These are phyloP conservation scores for Hypolimnas misippus DNA, from an alignment of 2,888 invertebrate species.

Conservation along the genomic window DNA sequence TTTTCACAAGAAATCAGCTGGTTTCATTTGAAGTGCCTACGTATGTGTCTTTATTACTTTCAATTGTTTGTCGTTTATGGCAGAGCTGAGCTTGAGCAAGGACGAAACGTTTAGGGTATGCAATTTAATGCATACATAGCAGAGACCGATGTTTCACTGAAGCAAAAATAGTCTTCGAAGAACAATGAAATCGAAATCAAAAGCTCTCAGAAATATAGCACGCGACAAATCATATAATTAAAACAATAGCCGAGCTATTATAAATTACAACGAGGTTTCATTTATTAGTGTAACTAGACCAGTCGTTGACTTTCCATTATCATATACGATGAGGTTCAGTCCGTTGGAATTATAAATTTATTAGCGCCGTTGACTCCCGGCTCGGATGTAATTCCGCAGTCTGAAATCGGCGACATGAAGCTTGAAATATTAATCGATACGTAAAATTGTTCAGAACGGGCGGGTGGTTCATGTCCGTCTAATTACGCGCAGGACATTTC, in stretches of 20 bases:
- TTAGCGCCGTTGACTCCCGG: constrained; percentile 50
- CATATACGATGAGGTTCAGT: constrained; percentile 67
- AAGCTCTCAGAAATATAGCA: constrained; percentile 21
- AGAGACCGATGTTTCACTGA: constrained; percentile 49
- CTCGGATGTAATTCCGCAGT: constrained; percentile 51
- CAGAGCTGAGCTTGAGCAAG: constrained; percentile 57
- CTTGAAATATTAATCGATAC: constrained; percentile 57
- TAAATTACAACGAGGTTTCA: constrained; percentile 48
- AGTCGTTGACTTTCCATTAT: constrained; percentile 68
- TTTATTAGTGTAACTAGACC: constrained; percentile 56
- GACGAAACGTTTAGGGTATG: constrained; percentile 66
- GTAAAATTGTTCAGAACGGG: constrained; percentile 47
- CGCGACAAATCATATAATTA: constrained; percentile 37
- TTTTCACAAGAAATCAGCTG: constrained; percentile 50
- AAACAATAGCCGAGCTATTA: constrained; percentile 42
- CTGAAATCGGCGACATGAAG: constrained; percentile 48
- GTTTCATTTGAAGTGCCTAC: constrained; percentile 43
- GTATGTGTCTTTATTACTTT: constrained; percentile 67
- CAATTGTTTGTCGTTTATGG: constrained; percentile 74
- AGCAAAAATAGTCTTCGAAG: constrained; percentile 24
- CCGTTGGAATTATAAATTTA: constrained; percentile 68
- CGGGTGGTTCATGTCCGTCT: constrained; percentile 55
- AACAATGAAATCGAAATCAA: constrained; percentile 16
- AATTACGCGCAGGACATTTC: constrained; percentile 51
- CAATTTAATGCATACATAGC: constrained; percentile 59